Evolutionary conservation across 2,888 invertebrate species (phyloP).

Genomic region (Napeogenes inachia): DNA sequence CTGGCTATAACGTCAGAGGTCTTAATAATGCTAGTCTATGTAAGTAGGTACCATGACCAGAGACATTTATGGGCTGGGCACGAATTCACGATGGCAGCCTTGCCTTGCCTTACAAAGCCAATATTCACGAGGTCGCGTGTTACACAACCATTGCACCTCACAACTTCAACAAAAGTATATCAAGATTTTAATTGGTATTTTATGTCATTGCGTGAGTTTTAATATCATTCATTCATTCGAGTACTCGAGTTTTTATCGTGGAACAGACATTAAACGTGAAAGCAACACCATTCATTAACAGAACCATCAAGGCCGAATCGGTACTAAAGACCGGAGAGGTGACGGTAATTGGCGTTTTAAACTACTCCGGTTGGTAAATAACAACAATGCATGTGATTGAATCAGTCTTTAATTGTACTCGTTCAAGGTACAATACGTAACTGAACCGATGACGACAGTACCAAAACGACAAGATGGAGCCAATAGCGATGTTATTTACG

Average conservation of each 20-base stretch:
- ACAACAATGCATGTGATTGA: not conserved
- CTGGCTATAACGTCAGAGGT: too few species aligned
- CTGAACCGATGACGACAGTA: slow-evolving; percentile 36
- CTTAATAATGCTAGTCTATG: not conserved
- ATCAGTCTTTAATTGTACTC: too few species aligned
- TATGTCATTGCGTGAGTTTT: slow-evolving; percentile 9
- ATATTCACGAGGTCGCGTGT: slow-evolving; percentile 66
- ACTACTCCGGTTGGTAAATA: not conserved
- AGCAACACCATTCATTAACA: slow-evolving; percentile 20
- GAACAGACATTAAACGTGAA: slow-evolving; percentile 19
- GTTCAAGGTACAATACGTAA: slow-evolving; percentile 25
- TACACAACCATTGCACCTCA: slow-evolving; percentile 49
- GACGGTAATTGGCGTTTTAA: slow-evolving; percentile 3
- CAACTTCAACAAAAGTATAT: not conserved
- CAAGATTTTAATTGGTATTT: not conserved
- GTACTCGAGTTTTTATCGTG: not conserved
- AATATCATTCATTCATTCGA: slow-evolving; percentile 17
- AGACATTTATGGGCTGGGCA: slow-evolving; percentile 50
- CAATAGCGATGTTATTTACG: slow-evolving; percentile 33
- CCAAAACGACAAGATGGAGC: slow-evolving; percentile 33
- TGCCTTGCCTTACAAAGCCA: slow-evolving; percentile 63
- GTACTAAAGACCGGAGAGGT: slow-evolving; percentile 7
- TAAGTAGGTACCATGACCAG: slow-evolving; percentile 20
- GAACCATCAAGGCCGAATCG: slow-evolving; percentile 16
- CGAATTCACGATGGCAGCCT: slow-evolving; percentile 52